These are phyloP conservation scores for Nebria ingens DNA, from an alignment of 1,140 invertebrate genomes.

Conservation along the genomic window DNA sequence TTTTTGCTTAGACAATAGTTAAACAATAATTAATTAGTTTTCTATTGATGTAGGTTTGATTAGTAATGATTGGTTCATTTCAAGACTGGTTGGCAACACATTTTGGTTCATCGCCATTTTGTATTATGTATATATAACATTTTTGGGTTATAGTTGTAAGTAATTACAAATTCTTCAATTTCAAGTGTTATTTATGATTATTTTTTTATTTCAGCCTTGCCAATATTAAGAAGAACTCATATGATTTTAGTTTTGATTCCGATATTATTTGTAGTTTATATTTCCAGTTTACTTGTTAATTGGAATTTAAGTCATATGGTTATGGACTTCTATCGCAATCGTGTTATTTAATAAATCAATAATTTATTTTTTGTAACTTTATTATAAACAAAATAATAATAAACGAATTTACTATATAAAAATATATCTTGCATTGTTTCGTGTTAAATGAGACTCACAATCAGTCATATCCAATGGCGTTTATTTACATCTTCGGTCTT, in stretches of 20 bases:
- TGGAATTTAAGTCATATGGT: conserved; percentile 64
- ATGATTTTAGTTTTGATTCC: conserved; percentile 81
- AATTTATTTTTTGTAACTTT: too few species aligned
- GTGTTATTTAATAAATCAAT: conserved; percentile 37
- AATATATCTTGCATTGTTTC: too few species aligned
- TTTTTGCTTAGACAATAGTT: conserved; percentile 13
- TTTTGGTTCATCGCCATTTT: conserved; percentile 85
- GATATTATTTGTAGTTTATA: conserved; percentile 47
- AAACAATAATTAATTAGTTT: conserved; percentile 10
- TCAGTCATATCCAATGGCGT: too few species aligned
- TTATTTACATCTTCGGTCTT: too few species aligned
- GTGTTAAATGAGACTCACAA: too few species aligned
- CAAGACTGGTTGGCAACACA: conserved; percentile 81
- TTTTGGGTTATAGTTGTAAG: conserved; percentile 94
- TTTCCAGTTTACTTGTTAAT: conserved; percentile 67
- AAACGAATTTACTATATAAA: too few species aligned
- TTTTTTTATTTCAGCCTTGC: conserved; percentile 60
- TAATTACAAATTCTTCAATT: conserved; percentile 22
- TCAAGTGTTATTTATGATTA: not conserved
- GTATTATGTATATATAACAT: conserved; percentile 97
- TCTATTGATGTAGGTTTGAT: conserved; percentile 56
- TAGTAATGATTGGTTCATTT: conserved; percentile 60
- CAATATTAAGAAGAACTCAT: conserved; percentile 81
- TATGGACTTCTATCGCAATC: conserved; percentile 70
- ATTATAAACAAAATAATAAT: too few species aligned